Evolutionary conservation across 2,797 vertebrate genomes (phyloP), one percentile per base, ranked within the genome.

Genomic region (Geotrypetes seraphini): DNA sequence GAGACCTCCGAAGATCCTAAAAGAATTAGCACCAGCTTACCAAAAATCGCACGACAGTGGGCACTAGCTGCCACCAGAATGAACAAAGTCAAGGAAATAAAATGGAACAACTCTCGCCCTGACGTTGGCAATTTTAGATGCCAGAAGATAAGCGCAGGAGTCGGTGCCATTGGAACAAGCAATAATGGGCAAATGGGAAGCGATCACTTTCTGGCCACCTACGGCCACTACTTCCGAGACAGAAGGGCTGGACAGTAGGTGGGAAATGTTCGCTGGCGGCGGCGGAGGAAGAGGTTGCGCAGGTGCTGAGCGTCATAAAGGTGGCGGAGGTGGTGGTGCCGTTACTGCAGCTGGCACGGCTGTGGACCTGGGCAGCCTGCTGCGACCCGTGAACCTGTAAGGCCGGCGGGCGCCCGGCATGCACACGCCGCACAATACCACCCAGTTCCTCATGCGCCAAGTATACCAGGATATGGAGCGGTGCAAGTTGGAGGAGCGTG

Each of bases 391-490:
- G 50, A 75, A 71, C 18, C 5, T 63, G 31, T 60, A 29, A 1
- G 60, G 59, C 4, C 63, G 56, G 41, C 48, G 53, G 16, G 57
- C 14, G 0, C 67, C 63, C 0, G 75, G 75, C 16, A 58, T 78
- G 73, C 30, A 57, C 2, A 40, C 66, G 0, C 75, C 76, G 1
- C 41, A 28, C 10, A 67, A 65, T 47, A 71, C 67, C 31, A 73
- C 32, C 5, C 65, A 69, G 43, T 68, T 58, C 46, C 49, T 77
- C 46, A 69, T 65, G 58, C 47, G 63, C 18, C 48, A 60, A 21
- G 43, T 66, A 20, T 58, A 41, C 1, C 8, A 60, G 16, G 40
- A 63, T 11, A 23, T 35, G 5, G 26, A 38, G 28, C 37, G 12
- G 29, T 46, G 63, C 0, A n/a, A 50, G 8, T n/a, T n/a, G n/a